Conservation (phyloP, 2,888 invertebrate species). For the Papilio demoleus region DNA sequence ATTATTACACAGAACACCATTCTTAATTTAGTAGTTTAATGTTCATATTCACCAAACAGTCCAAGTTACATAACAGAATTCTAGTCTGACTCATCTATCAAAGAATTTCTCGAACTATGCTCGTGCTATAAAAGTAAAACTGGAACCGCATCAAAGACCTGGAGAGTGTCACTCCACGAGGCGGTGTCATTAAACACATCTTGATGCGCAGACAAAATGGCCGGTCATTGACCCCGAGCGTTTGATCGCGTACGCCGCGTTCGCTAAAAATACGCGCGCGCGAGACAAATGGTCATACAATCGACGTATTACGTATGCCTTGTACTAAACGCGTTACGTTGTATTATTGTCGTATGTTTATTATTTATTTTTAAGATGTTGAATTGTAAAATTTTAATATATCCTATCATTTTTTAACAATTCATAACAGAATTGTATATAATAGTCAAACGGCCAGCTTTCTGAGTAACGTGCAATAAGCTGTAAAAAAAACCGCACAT, state of each 20-base stretch:
- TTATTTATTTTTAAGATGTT: not conserved
- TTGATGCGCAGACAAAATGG: constrained; percentile 47
- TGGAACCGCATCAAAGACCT: constrained; percentile 19
- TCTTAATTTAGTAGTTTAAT: not conserved
- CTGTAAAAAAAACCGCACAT: not conserved
- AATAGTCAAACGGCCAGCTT: no score
- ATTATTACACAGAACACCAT: not conserved
- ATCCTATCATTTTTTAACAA: not conserved
- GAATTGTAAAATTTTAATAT: not conserved
- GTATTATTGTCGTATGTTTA: constrained; percentile 1
- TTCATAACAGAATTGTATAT: no score
- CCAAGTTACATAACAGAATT: not conserved
- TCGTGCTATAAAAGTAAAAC: constrained; percentile 25
- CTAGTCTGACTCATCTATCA: not conserved
- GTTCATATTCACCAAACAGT: not conserved
- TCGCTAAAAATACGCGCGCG: constrained; percentile 59
- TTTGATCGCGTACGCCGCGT: constrained; percentile 51
- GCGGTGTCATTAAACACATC: constrained; percentile 46
- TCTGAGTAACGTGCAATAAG: not conserved
- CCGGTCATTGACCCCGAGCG: constrained; percentile 55
- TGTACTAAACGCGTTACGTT: constrained; percentile 2
- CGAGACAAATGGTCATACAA: constrained; percentile 48
- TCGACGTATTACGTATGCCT: constrained; percentile 12
- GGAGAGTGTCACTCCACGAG: constrained; percentile 26
- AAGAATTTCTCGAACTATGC: constrained; percentile 12